Evolutionary conservation across 2,888 invertebrate species (phyloP).

Genomic region (Actias luna): DNA sequence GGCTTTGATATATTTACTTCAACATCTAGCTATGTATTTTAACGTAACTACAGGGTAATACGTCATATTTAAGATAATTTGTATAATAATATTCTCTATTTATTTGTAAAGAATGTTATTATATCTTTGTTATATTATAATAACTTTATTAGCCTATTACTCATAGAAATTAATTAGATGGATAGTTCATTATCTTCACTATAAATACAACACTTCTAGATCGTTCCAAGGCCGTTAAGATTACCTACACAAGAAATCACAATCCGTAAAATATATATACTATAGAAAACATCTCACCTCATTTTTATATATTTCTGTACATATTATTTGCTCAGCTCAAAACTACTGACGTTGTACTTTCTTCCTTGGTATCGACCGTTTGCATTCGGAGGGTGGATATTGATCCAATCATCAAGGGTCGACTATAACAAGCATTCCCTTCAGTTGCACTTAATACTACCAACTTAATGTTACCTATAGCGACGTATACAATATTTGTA

Average conservation of each 20-base stretch:
- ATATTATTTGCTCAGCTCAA: background rate
- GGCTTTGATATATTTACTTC: conserved; percentile 26
- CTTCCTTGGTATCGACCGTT: conserved; percentile 15
- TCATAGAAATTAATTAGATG: too few relatives aligned
- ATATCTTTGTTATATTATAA: too few relatives aligned
- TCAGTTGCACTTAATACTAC: too few relatives aligned
- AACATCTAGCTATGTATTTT: background rate
- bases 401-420: background rate
- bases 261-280: too few relatives aligned
- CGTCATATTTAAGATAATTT: background rate
- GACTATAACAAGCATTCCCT: conserved; percentile 1
- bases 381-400: conserved; percentile 5
- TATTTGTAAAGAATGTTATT: background rate
- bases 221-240: too few relatives aligned
- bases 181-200: too few relatives aligned
- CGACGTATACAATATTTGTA: background rate
- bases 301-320: background rate
- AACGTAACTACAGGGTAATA: background rate
- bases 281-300: background rate
- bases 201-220: too few relatives aligned
- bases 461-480: background rate
- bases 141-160: too few relatives aligned
- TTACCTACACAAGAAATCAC: too few relatives aligned
- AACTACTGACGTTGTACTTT: conserved; percentile 1
- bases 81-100: background rate